Evolutionary conservation across 2,888 invertebrate genomes (phyloP).

Genomic region (Acleris cristana): DNA sequence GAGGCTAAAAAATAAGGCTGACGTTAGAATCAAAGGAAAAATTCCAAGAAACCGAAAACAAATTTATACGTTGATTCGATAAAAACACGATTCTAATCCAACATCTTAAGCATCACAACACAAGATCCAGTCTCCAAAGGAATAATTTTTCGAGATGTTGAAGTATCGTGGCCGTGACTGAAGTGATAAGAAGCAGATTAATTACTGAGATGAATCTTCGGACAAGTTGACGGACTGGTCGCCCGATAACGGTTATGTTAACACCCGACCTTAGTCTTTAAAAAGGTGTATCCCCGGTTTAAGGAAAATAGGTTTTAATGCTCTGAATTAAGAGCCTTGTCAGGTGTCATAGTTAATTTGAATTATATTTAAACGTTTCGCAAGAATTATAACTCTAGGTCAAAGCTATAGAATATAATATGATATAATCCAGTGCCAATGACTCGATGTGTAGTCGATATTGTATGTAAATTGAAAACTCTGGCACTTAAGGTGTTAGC

Average conservation of each 20-base stretch:
- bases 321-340: constrained; percentile 3
- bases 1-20: background rate
- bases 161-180: constrained; percentile 14
- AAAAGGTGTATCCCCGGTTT: constrained; percentile 1
- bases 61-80: constrained; percentile 3
- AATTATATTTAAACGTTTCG: constrained; percentile 41
- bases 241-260: constrained; percentile 59
- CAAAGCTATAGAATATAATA: constrained; percentile 17
- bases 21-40: constrained; percentile 1
- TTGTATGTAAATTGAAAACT: too few species aligned
- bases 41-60: constrained; percentile 29
- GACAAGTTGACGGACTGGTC: constrained; percentile 54
- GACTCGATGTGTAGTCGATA: too few species aligned
- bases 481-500: background rate
- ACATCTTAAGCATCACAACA: background rate
- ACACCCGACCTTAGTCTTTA: constrained; percentile 41
- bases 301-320: constrained; percentile 11
- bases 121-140: background rate
- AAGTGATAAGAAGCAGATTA: constrained; percentile 67
- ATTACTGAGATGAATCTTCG: constrained; percentile 73
- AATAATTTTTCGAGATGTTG: background rate
- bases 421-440: constrained; percentile 7
- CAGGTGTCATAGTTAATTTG: background rate
- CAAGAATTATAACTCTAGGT: constrained; percentile 26
- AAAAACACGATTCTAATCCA: constrained; percentile 3